These are phyloP conservation scores for Channa argus DNA, from an alignment of 2,113 vertebrate genomes.

Conservation along the genomic window DNA sequence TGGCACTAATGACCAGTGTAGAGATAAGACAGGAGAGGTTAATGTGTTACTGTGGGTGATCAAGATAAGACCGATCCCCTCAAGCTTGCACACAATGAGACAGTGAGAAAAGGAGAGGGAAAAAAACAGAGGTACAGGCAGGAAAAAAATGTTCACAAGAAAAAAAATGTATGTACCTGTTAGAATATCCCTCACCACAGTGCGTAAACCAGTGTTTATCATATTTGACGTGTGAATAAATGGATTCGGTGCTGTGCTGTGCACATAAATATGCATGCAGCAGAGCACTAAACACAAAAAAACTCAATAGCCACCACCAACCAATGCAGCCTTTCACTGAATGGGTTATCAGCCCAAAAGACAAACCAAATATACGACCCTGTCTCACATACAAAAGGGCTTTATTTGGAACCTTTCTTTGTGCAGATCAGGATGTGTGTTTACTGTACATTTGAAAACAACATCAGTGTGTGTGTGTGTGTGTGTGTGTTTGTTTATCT, in stretches of 20 bases:
- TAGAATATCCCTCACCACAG: background rate
- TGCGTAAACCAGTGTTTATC: conserved; percentile 24
- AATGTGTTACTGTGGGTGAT: conserved; percentile 85
- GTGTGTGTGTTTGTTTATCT: background rate
- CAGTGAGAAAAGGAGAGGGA: conserved; percentile 46
- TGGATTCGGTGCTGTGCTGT: conserved; percentile 29
- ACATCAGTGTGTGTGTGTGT: conserved; percentile 19
- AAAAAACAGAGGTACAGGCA: conserved; percentile 15
- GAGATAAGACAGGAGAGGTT: conserved; percentile 85
- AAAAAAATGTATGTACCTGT: conserved; percentile 19
- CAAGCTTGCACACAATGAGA: conserved; percentile 75
- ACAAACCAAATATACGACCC: conserved; percentile 64
- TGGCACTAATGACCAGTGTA: conserved; percentile 84
- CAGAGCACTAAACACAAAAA: conserved; percentile 29
- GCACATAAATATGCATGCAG: conserved; percentile 38
- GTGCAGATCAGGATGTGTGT: conserved; percentile 29
- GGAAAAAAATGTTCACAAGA: conserved; percentile 9
- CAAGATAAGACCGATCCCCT: conserved; percentile 83
- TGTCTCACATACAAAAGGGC: conserved; percentile 63
- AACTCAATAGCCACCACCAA: conserved; percentile 33
- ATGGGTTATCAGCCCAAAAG: conserved; percentile 66
- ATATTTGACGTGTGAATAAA: conserved; percentile 26
- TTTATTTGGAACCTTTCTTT: conserved; percentile 61
- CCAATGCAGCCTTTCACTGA: conserved; percentile 56
- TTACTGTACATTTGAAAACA: conserved; percentile 14